Evolutionary conservation across 2,797 vertebrate genomes (phyloP), one percentile per base, ranked within the genome.

Genomic region (Eospalax fontanierii): DNA sequence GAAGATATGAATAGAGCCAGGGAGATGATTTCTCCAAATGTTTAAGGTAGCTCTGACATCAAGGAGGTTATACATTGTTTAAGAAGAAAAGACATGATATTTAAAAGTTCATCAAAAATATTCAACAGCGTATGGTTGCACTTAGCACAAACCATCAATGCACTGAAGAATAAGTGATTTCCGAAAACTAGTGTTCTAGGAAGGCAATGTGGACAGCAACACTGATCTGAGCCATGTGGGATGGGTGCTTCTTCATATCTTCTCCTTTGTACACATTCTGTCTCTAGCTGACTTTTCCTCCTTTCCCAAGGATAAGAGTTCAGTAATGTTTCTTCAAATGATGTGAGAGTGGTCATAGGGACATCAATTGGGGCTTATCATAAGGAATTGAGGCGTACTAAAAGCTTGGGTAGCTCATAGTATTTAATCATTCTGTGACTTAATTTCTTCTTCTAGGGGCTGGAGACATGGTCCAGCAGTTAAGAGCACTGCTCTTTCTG

Each of bases 11-110:
- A 57, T 22, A 33, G 75, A 90, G 78, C 57, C 38, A 65, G 59
- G 28, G n/a, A 70, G 35, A 78, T 28, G 66, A 83, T 74, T 89
- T 95, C 35, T 87, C 9, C 35, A 63, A 92, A 70, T 82, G 76
- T 50, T 86, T 59, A 91, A 38, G 59, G 16, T 18, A 14, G 24
- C 14, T 80, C 65, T 75, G 6, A 68, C 30, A 74, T 90, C 71
- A 78, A 74, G 86, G 71, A 86, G 57, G 15, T 88, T 46, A 46
- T 0, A 6, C 40, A 33, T 38, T 87, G 40, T 61, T 43, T 86
- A 54, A 43, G 40, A 63, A 80, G 79, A 54, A 89, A 38, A 90
- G 75, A n/a, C 26, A 46, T 2, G 16, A 30, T 35, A 11, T 4
- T 6, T 70, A 46, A 30, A 85, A 66, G 19, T 38, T 38, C 78